Evolutionary conservation across 2,113 vertebrate genomes (phyloP).

Genomic region (Salvator merianae): DNA sequence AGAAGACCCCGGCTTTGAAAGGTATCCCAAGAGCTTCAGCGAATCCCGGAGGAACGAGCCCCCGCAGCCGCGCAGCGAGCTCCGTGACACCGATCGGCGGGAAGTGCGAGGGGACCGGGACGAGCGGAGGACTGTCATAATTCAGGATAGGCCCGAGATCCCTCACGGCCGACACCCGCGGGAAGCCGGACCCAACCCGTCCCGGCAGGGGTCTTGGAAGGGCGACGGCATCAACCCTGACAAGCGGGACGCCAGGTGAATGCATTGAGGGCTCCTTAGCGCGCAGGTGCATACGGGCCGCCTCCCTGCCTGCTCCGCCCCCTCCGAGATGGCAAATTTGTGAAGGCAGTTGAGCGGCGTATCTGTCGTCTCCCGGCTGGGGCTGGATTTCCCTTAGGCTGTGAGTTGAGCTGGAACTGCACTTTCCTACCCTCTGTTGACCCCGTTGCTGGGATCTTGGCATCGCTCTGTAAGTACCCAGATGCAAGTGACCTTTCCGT

Average conservation of each 20-base stretch:
- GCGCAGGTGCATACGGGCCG: too few species aligned
- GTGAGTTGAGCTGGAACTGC: neutral
- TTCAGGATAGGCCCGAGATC: conserved; percentile 85
- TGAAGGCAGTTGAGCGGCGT: neutral
- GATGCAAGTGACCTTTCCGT: too few species aligned
- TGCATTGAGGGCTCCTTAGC: too few species aligned
- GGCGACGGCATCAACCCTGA: conserved; percentile 80
- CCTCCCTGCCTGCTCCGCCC: neutral
- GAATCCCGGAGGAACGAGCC: conserved; percentile 85
- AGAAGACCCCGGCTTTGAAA: conserved; percentile 85
- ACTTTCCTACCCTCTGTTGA: too few species aligned
- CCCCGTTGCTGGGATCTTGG: neutral
- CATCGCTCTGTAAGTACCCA: too few species aligned
- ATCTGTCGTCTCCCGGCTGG: neutral
- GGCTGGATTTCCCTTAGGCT: neutral
- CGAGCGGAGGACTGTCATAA: conserved; percentile 85
- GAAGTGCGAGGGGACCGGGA: conserved; percentile 87
- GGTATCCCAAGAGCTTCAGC: conserved; percentile 90
- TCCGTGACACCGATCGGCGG: conserved; percentile 87
- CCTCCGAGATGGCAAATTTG: neutral
- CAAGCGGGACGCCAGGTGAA: conserved; percentile 90
- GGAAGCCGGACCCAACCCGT: conserved; percentile 79
- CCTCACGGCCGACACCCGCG: conserved; percentile 84
- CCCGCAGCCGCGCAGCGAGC: conserved; percentile 79
- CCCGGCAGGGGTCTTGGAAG: conserved; percentile 85